Conservation (phyloP, 2,888 invertebrate species). For the Limnephilus lunatus region DNA sequence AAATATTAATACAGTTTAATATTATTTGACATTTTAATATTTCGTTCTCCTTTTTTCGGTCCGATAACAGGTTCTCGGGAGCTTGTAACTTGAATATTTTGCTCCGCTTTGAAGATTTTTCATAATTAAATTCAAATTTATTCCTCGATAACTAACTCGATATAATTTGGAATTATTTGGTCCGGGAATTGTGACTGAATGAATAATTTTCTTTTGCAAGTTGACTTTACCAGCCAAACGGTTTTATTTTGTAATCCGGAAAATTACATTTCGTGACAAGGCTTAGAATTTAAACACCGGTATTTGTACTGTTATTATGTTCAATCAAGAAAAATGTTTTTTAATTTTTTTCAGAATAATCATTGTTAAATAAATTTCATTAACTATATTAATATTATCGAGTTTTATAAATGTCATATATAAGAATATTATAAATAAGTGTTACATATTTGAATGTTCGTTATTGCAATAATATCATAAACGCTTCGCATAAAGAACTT, state of each 20-base stretch:
- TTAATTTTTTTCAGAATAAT: slow-evolving; percentile 18
- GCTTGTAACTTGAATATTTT: slow-evolving; percentile 29
- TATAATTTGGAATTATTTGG: slow-evolving; percentile 5
- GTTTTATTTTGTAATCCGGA: not conserved
- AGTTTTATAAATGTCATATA: not conserved
- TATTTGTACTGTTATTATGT: not conserved
- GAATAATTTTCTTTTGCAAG: not conserved
- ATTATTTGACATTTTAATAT: not conserved
- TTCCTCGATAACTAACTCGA: slow-evolving; percentile 22
- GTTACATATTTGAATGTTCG: not conserved
- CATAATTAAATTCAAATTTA: slow-evolving; percentile 36
- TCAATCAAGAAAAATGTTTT: not conserved
- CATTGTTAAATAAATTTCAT: slow-evolving; percentile 27
- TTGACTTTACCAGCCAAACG: not conserved
- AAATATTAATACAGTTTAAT: not conserved
- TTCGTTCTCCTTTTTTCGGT: not conserved
- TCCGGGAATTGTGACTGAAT: not conserved
- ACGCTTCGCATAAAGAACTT: not conserved
- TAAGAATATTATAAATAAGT: slow-evolving; percentile 26
- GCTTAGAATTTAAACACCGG: not conserved
- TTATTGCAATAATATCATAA: slow-evolving; percentile 12
- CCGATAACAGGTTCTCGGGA: not conserved
- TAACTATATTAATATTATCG: not conserved
- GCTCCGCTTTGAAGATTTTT: slow-evolving; percentile 9
- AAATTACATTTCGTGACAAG: not conserved